A percentile compares a stretch with the other conserved stretches of the same genome.
phyloP scores from a whole-genome alignment of 2,113 vertebrate genomes.

The Saguinus imperator region DNA sequence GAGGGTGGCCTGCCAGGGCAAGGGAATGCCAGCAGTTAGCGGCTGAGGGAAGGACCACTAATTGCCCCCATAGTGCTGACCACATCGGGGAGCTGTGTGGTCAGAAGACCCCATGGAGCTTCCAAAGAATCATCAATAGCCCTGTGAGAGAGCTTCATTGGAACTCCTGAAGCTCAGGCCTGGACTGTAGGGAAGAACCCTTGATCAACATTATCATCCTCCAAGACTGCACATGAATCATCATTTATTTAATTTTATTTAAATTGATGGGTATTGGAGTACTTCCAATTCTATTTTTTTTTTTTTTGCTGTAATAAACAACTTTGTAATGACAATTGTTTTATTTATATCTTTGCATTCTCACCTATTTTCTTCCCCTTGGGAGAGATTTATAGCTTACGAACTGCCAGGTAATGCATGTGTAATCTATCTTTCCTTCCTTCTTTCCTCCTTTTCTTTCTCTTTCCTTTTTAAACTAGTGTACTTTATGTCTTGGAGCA shows the following conservation, averaged over 20 bases:
- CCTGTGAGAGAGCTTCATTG: neutral
- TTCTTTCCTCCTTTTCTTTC: neutral
- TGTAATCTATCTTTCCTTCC: neutral
- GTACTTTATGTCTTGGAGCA: neutral
- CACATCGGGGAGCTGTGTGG: neutral
- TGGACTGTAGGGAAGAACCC: neutral
- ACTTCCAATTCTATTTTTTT: neutral
- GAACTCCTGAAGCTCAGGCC: neutral
- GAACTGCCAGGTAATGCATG: neutral
- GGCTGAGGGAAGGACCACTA: neutral
- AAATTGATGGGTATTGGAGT: neutral
- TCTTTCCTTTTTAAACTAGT: neutral
- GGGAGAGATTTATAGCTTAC: neutral
- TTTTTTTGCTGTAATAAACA: neutral
- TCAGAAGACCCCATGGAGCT: neutral
- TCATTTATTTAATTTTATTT: neutral
- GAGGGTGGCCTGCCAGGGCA: neutral
- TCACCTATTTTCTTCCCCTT: neutral
- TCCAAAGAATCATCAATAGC: neutral
- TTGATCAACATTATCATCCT: neutral
- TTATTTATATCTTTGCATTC: slow-evolving; percentile 2
- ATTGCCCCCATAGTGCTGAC: neutral
- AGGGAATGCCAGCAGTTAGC: neutral
- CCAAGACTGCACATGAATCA: neutral
- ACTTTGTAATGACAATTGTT: neutral